Percentiles rank a stretch among this genome's conserved stretches.
Conservation (phyloP, 2,888 invertebrate species). For the Dorcus hopei region DNA sequence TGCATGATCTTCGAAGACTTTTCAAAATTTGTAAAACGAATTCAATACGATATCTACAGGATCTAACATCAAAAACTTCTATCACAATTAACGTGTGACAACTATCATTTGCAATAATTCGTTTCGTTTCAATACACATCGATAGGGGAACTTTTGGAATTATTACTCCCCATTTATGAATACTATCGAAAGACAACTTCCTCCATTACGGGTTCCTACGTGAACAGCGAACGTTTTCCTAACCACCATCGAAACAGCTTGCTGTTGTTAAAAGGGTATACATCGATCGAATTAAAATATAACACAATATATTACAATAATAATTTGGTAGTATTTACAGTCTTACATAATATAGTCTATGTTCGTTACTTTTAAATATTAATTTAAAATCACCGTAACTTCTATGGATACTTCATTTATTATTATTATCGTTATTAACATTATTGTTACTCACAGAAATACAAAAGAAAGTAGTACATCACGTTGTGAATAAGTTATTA, state of each 20-base stretch:
- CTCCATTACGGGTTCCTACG: too few species aligned
- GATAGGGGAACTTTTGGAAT: slow-evolving; percentile 4
- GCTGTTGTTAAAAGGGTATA: not conserved
- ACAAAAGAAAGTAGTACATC: too few species aligned
- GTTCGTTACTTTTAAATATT: slow-evolving; percentile 13
- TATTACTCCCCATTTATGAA: not conserved
- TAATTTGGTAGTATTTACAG: slow-evolving; percentile 23
- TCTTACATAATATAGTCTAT: slow-evolving; percentile 13
- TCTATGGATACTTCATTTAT: slow-evolving; percentile 3
- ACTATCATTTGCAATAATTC: slow-evolving; percentile 30
- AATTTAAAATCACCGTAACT: slow-evolving; percentile 9
- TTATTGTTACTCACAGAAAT: too few species aligned
- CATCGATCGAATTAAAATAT: not conserved
- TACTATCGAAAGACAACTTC: too few species aligned
- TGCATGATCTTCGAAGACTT: too few species aligned
- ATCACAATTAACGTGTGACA: slow-evolving; percentile 33
- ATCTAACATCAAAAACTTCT: slow-evolving; percentile 22
- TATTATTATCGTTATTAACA: too few species aligned
- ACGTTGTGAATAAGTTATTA: not conserved
- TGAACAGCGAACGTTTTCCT: too few species aligned
- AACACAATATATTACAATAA: slow-evolving; percentile 12
- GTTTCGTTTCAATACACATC: slow-evolving; percentile 31
- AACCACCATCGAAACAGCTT: too few species aligned
- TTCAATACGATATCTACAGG: not conserved
- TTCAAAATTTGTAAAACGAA: too few species aligned